Base-by-base conservation (phyloP, 2,888 invertebrate genomes). In the Hypercompe scribonia region DNA sequence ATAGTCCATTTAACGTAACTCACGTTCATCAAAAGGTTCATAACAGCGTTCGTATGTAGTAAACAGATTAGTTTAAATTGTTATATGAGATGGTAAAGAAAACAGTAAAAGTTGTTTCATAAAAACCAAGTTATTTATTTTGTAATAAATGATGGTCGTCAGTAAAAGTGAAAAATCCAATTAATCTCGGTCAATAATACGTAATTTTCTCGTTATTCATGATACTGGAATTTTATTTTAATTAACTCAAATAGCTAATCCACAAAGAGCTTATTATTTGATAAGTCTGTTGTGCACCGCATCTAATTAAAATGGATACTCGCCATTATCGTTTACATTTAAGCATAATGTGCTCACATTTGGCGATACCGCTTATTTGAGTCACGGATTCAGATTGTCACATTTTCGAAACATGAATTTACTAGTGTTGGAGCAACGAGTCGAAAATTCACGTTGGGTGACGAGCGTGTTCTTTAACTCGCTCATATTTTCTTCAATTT, bases 401-500 rank as follows among this genome's bases (percentile, higher is more conserved):
- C 34, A 76, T 69, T 74, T 78, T 76, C 72, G 78, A 77, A 75
- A 68, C 50, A 84, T 68, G 72, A 21, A 75, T 70, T 84, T 75
- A 83, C 75, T 67, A 73, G 67, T 61, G 68, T 36, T 70, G 54
- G 71, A 71, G 72, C 72, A 77, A 79, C 80, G 72, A 78, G 81
- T 77, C 72, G 79, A 83, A 78, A 86, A 88, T 88, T 86, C 85
- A 83, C 80, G 77, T 77, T 74, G 82, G 80, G 84, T 91, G 91
- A 92, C 89, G 78, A 81, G 84, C 86, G 83, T 83, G 88, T 90
- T 89, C 88, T 88, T 88, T 86, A 87, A 86, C 88, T 83, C 85
- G 88, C 89, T 87, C 87, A 83, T 88, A 89, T 92, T 93, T 90
- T 86, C 88, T 88, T 86, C 85, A 86, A 89, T 90, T 87, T 83